Evolutionary conservation across 64 coral and sea anemone genomes (phyloP), one percentile per base, ranked within the genome.

Genomic region (Pocillopora verrucosa): DNA sequence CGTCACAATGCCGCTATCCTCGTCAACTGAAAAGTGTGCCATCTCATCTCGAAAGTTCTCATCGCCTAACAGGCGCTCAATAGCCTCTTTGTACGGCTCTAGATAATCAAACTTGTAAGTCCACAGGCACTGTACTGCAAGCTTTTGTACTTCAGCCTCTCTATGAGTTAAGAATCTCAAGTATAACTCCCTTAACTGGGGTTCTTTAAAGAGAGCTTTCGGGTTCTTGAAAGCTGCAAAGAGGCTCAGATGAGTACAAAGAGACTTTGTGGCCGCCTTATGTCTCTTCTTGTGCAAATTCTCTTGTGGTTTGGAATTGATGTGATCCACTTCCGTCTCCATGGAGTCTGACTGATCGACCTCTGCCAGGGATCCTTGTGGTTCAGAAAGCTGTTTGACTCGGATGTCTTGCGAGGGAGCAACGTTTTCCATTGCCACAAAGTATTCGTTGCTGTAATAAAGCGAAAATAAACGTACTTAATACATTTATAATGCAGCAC

Each of bases 81-180:
- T 69, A 77, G 93, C 80, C 59, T 97, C 95, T 74, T 76, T 93
- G 60, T 97, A 97, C 0, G 95, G 91, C 41, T 87, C 68, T 10
- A 97, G 78, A 83, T 93, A 93, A 16, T 77, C 60, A 45, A 97
- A 97, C 92, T 94, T 97, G 82, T 97, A 97, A 11, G 88, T 84
- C 51, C 83, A 74, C 35, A 96, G 72, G 34, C 95, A 97, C 6
- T 83, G 77, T 10, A 97, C 77, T 3, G 83, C 91, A 61, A 97
- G 76, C 20, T 90, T 97, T 70, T 97, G 95, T 19, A 97, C 83
- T 36, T 93, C 95, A 36, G 65, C 76, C 17, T 97, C 95, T 72
- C 79, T 87, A 38, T 97, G 95, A 20, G 80, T 60, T 61, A 97
- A 22, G 58, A 97, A 86, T 64, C 57, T 93, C 56, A 88, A 20